Base-by-base conservation (phyloP, 2,797 vertebrate species). In the Eleutherodactylus coqui region DNA sequence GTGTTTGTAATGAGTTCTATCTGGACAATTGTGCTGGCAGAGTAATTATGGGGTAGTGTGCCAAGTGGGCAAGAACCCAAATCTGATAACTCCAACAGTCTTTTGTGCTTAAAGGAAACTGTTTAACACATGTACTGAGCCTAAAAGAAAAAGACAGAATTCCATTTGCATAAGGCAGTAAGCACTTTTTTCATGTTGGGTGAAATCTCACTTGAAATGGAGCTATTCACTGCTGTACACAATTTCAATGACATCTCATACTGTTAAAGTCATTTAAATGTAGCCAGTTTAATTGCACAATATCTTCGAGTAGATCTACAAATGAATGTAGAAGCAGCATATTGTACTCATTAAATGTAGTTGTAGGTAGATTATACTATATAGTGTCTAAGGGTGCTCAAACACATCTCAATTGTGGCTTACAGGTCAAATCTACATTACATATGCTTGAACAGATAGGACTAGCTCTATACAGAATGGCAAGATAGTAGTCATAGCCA, bases 1-100 rank as follows among this genome's bases (percentile, higher is more conserved):
- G 86, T 79, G 82, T 64, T 84, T 78, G 29, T 87, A 87, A 87
- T 84, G 75, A 84, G 64, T 87, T 79, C 82, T 87, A 67, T 79
- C 64, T 87, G 86, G 69, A 80, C 67, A 79, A 87, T 84, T 41
- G 81, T 84, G 82, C 86, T 75, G 76, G 82, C 69, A 73, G 55
- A 79, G 53, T 84, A 87, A 87, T 84, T 87, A 69, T 79, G 76
- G 86, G 81, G 86, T 87, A 53, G 36, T 75, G 53, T 84, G 86
- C 86, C 86, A 87, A 87, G 53, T 87, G 75, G 86, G 86, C 86
- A 87, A 79, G 3, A 75, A 34, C 64, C 86, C 86, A 87, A 87
- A 84, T 87, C 76, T 80, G 67, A 84, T 75, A 87, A 75, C 34
- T 87, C 67, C 81, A 83, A 67, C 81, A 80, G 76, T 64, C 82